These are phyloP conservation scores for Cervus canadensis DNA, from an alignment of 2,113 vertebrate genomes.

Conservation along the genomic window DNA sequence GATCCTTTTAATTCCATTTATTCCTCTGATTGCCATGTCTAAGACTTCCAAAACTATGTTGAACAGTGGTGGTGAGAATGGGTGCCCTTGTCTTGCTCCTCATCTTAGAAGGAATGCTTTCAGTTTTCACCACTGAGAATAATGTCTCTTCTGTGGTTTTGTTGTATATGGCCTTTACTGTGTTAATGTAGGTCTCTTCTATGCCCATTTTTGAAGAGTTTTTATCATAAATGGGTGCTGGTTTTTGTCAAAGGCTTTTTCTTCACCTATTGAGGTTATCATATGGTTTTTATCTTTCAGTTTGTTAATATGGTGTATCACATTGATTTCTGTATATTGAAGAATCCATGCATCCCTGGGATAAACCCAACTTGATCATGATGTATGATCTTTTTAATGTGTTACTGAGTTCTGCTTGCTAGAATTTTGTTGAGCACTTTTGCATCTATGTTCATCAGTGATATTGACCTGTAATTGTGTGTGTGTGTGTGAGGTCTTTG, in stretches of 20 bases:
- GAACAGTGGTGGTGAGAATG: neutral
- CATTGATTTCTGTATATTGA: neutral
- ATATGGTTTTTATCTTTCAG: neutral
- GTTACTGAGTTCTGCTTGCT: neutral
- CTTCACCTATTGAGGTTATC: neutral
- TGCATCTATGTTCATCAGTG: neutral
- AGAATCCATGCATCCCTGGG: neutral
- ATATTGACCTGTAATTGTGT: neutral
- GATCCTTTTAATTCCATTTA: neutral
- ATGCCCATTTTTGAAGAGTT: neutral
- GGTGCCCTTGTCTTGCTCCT: neutral
- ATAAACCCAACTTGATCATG: neutral
- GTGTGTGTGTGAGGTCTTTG: neutral
- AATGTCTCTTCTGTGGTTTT: neutral
- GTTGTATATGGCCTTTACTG: neutral
- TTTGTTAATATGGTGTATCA: neutral
- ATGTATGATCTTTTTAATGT: neutral
- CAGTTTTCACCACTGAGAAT: neutral
- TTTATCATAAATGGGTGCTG: neutral
- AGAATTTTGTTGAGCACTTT: neutral
- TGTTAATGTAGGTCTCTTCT: neutral
- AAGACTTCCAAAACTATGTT: neutral
- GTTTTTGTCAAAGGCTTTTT: neutral
- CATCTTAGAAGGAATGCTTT: neutral
- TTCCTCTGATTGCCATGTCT: neutral